Percentiles rank a stretch among this genome's conserved stretches.
Evolutionary conservation across 2,113 vertebrate species (phyloP).

Genomic region (Pterophyllum scalare): DNA sequence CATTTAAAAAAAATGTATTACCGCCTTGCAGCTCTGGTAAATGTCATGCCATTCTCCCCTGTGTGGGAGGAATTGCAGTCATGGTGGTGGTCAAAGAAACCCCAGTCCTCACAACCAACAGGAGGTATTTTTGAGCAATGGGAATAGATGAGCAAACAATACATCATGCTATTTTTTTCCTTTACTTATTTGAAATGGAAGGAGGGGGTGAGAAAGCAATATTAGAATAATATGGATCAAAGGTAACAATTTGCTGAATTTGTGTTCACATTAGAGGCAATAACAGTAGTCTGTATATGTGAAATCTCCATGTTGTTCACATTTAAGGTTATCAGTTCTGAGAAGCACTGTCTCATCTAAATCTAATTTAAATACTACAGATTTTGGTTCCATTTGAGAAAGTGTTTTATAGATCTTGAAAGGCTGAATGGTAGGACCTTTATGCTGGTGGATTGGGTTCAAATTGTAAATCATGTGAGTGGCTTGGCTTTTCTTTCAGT

Average conservation of each 20-base stretch:
- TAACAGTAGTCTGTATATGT: not conserved
- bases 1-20: constrained; percentile 77
- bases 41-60: constrained; percentile 81
- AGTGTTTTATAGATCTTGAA: not conserved
- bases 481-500: not conserved
- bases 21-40: constrained; percentile 75
- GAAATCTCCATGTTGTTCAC: not conserved
- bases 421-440: not conserved
- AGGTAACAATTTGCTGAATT: not conserved
- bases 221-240: not conserved
- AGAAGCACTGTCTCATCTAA: not conserved
- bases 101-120: constrained; percentile 58
- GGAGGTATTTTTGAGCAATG: constrained; percentile 63
- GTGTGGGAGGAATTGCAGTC: constrained; percentile 74
- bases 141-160: constrained; percentile 61
- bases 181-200: not conserved
- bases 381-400: no score
- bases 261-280: not conserved
- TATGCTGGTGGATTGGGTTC: not conserved
- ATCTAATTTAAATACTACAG: no score
- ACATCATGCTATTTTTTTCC: constrained; percentile 20
- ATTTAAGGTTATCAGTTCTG: not conserved
- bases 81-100: constrained; percentile 70
- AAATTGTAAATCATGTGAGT: not conserved
- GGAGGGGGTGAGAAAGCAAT: not conserved